Evolutionary conservation across 1,140 invertebrate genomes (phyloP).

Genomic region (Drosophila biarmipes): DNA sequence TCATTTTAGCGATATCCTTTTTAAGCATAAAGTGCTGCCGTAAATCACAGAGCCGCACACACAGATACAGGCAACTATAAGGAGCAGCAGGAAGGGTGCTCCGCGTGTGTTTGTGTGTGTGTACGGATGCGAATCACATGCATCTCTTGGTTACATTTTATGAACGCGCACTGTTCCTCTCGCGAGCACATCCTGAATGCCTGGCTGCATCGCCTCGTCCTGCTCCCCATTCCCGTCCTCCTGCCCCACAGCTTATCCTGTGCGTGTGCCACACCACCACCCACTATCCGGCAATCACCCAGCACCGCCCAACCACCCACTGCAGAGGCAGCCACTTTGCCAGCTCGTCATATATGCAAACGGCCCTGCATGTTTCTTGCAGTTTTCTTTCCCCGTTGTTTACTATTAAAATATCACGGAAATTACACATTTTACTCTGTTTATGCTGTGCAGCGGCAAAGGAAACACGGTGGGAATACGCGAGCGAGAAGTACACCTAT

Average conservation of each 20-base stretch:
- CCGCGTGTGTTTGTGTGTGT: constrained; percentile 36
- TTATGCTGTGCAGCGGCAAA: constrained; percentile 65
- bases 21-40: constrained; percentile 83
- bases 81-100: constrained; percentile 41
- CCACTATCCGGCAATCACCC: background rate
- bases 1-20: constrained; percentile 83
- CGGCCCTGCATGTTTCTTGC: constrained; percentile 62
- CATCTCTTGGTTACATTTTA: constrained; percentile 83
- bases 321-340: constrained; percentile 64
- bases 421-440: constrained; percentile 83
- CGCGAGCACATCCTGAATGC: constrained; percentile 60
- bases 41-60: constrained; percentile 76
- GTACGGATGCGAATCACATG: constrained; percentile 80
- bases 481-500: constrained; percentile 4
- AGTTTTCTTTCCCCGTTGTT: constrained; percentile 70
- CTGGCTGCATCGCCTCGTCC: constrained; percentile 16
- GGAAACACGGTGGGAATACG: constrained; percentile 27
- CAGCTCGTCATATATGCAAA: constrained; percentile 66
- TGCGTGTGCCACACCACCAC: constrained; percentile 53
- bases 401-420: constrained; percentile 83
- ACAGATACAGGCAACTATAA: constrained; percentile 26
- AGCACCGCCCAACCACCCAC: background rate
- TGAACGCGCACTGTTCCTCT: constrained; percentile 69
- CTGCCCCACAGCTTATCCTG: constrained; percentile 60
- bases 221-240: constrained; percentile 3